Percentiles rank a stretch among this genome's conserved stretches.
Evolutionary conservation across 1,140 invertebrate species (phyloP).

Genomic region (Drosophila tropicalis): DNA sequence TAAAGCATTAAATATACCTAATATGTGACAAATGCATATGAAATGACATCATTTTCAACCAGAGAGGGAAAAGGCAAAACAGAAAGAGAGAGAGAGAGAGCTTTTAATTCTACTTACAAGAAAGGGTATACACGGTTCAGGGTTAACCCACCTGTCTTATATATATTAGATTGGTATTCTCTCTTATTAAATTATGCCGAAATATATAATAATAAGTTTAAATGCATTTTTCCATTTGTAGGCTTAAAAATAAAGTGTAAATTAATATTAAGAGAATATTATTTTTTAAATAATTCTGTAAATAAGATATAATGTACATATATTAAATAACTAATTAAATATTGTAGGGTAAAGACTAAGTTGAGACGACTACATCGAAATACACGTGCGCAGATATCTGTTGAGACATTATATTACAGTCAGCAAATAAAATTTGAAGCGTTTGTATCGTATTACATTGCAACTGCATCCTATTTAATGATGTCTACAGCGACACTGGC

Average conservation of each 20-base stretch:
- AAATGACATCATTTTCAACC: background rate
- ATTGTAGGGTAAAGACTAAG: background rate
- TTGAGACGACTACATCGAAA: background rate
- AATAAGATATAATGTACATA: too few relatives aligned
- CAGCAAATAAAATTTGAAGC: background rate
- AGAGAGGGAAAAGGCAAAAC: too few relatives aligned
- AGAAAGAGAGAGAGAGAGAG: conserved; percentile 20
- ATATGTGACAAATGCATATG: background rate
- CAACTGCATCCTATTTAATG: background rate
- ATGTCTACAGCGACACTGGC: background rate
- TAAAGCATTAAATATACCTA: background rate
- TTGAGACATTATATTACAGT: background rate
- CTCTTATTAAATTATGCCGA: too few relatives aligned
- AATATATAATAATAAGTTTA: too few relatives aligned
- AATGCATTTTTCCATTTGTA: too few relatives aligned
- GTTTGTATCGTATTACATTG: background rate
- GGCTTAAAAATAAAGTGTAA: too few relatives aligned
- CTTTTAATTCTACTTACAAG: conserved; percentile 14
- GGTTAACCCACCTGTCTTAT: too few relatives aligned
- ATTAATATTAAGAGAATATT: too few relatives aligned
- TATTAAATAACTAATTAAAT: too few relatives aligned
- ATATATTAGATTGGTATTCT: too few relatives aligned
- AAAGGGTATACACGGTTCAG: background rate
- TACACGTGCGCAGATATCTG: background rate
- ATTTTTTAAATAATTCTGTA: too few relatives aligned